Base-by-base conservation (phyloP, 2,888 invertebrate genomes). In the Epicampocera succincta region DNA sequence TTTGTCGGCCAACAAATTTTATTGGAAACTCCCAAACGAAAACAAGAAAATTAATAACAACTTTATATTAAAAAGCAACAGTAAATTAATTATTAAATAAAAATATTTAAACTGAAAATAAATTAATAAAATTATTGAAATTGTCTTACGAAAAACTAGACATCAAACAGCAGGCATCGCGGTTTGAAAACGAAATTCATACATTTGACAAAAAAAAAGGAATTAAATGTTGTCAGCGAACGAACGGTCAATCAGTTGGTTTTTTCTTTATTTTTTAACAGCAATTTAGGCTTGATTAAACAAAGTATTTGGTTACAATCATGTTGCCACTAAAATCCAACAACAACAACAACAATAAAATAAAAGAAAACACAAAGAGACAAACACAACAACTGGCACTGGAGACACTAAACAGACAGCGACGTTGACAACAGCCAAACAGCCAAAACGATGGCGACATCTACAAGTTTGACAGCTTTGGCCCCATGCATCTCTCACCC, bases 101-200 rank as follows among this genome's bases (percentile, higher is more conserved):
- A 44, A 42, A 72, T 21, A 78, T 66, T 21, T 40, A 75, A 71
- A 75, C 75, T 66, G 44, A 48, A 66, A 75, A 58, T 75, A 71
- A 75, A 71, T 80, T 71, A 65, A 33, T 69, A 38, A 75, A 77
- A 66, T 61, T 77, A 73, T 77, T 66, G 42, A 69, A 73, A 77
- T 69, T 77, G 50, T 50, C 68, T 50, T 42, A 48, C n/a, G 38
- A 69, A 69, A 71, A 79, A 50, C 38, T 68, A 75, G 80, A 78
- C 60, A 80, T 83, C 78, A 83, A 83, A 78, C 83, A 80, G 84
- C 83, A 75, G 80, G 80, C 61, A 84, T 79, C 75, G 73, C 71
- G n/a, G n/a, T n/a, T 75, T 13, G 56, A 50, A 29, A 42, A 29
- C 19, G 25, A 21, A n/a, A n/a, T n/a, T n/a, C n/a, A n/a, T 12